Evolutionary conservation across 2,888 invertebrate genomes (phyloP).

Genomic region (Dasypogon diadema): DNA sequence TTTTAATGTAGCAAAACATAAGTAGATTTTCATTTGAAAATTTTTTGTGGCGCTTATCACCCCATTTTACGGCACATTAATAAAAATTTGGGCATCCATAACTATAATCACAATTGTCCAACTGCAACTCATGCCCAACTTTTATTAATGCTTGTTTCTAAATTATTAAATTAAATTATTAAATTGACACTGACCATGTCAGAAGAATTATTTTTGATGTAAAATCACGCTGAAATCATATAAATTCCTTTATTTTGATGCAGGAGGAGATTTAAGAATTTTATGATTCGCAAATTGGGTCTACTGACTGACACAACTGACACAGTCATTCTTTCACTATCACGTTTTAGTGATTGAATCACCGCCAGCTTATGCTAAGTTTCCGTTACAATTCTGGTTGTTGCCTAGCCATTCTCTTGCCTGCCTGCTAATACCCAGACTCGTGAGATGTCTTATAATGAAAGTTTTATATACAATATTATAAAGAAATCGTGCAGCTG

Average conservation of each 20-base stretch:
- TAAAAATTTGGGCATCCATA: too few relatives aligned
- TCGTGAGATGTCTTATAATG: background rate
- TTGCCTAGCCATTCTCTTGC: slow-evolving; percentile 3
- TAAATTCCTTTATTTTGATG: slow-evolving; percentile 29
- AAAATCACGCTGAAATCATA: background rate
- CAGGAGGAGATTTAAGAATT: slow-evolving; percentile 11
- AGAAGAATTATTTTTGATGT: too few relatives aligned
- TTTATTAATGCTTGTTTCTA: too few relatives aligned
- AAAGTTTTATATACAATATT: slow-evolving; percentile 19
- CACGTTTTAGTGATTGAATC: slow-evolving; percentile 35
- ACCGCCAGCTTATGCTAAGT: slow-evolving; percentile 16
- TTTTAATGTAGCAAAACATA: too few relatives aligned
- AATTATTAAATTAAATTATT: too few relatives aligned
- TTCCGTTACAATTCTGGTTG: slow-evolving; percentile 42
- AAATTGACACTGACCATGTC: too few relatives aligned
- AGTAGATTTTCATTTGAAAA: too few relatives aligned
- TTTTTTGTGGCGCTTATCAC: too few relatives aligned
- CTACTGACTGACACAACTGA: slow-evolving; percentile 28
- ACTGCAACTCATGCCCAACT: too few relatives aligned
- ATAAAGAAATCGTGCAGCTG: slow-evolving; percentile 36
- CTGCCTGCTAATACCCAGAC: background rate
- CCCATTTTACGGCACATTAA: too few relatives aligned
- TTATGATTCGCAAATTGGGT: slow-evolving; percentile 33
- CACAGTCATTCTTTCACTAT: slow-evolving; percentile 13
- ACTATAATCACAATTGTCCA: too few relatives aligned